These are phyloP conservation scores for Coreius guichenoti DNA, from an alignment of 2,797 vertebrate species.

Conservation along the genomic window DNA sequence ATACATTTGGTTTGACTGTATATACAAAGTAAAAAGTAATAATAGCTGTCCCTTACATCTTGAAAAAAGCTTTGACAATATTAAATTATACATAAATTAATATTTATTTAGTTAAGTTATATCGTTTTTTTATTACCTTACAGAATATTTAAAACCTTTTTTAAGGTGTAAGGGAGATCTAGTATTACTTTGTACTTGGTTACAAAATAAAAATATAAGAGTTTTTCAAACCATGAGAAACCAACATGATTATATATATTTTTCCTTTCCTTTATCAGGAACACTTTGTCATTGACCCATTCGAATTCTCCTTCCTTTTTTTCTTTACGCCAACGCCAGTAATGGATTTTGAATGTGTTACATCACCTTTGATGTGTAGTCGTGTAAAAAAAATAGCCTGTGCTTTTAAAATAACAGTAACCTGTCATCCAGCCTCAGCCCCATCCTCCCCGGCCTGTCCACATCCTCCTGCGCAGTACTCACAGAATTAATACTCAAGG, in stretches of 20 bases:
- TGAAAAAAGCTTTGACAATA: background rate
- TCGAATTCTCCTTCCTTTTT: background rate
- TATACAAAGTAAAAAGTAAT: background rate
- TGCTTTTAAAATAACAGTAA: conserved; percentile 41
- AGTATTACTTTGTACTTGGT: background rate
- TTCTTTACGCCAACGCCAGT: background rate
- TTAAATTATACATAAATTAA: background rate
- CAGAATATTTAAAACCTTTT: background rate
- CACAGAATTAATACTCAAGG: conserved; percentile 55
- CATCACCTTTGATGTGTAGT: conserved; percentile 30
- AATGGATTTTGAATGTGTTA: conserved; percentile 20
- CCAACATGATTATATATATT: background rate
- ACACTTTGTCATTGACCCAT: conserved; percentile 10
- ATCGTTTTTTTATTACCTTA: background rate
- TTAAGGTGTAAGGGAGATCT: background rate
- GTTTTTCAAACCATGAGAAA: background rate
- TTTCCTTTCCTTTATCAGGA: background rate
- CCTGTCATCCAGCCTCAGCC: conserved; percentile 12
- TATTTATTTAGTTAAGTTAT: background rate
- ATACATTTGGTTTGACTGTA: no score
- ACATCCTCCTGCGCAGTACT: conserved; percentile 11
- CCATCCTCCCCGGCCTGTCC: conserved; percentile 12
- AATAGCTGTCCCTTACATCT: background rate
- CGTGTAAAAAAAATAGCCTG: conserved; percentile 25
- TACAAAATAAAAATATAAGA: background rate